These are phyloP conservation scores for Atherix ibis DNA, from an alignment of 2,888 invertebrate genomes.

Conservation along the genomic window DNA sequence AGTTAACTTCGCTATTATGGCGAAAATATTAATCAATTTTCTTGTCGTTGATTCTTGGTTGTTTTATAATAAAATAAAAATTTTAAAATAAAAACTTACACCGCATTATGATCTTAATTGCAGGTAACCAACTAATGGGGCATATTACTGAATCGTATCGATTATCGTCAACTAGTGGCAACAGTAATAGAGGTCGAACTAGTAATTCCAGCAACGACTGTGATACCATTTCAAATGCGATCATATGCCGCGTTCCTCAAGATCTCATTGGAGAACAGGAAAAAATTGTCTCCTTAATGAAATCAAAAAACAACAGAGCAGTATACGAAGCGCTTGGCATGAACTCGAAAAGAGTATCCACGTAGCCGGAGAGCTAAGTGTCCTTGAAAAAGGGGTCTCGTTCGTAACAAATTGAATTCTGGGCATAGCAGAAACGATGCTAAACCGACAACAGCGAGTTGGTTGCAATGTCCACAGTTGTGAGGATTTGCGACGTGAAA, in stretches of 20 bases:
- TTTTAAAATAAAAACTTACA: too few species aligned
- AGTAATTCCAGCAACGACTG: conserved; percentile 1
- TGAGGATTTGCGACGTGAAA: conserved; percentile 53
- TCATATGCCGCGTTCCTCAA: conserved; percentile 40
- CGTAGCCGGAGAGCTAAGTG: conserved; percentile 42
- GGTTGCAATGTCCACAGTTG: conserved; percentile 58
- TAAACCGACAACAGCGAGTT: conserved; percentile 53
- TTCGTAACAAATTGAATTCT: conserved; percentile 64
- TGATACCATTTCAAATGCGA: too few species aligned
- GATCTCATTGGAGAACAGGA: conserved; percentile 44
- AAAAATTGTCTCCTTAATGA: conserved; percentile 40
- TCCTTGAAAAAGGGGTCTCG: conserved; percentile 46
- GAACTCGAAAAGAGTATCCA: conserved; percentile 42
- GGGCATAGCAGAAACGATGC: conserved; percentile 56
- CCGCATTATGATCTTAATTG: too few species aligned
- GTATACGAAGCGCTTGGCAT: conserved; percentile 43
- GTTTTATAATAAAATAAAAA: too few species aligned
- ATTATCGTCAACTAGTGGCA: conserved; percentile 13
- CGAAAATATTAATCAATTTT: too few species aligned
- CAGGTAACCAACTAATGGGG: conserved; percentile 30
- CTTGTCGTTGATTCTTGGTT: too few species aligned
- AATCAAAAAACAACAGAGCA: conserved; percentile 42
- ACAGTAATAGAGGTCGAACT: conserved; percentile 4
- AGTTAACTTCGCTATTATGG: too few species aligned
- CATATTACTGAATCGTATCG: conserved; percentile 29